A percentile compares a stretch with the other conserved stretches of the same genome.
These are phyloP conservation scores for Parascotia fuliginaria DNA, from an alignment of 2,888 invertebrate genomes.

Conservation along the genomic window DNA sequence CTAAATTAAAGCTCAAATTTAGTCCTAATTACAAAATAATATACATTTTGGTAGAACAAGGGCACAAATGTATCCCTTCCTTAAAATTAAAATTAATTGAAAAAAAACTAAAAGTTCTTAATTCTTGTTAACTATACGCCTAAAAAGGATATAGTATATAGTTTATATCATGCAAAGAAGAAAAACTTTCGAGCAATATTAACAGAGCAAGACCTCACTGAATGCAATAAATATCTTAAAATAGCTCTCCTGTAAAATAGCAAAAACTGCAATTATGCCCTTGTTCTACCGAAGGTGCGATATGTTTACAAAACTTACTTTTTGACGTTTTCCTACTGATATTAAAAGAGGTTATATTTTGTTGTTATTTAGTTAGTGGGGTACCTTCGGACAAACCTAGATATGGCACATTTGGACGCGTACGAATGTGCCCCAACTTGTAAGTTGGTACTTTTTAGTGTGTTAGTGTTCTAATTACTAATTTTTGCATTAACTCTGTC, in stretches of 20 bases:
- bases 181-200: conserved; percentile 14
- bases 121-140: conserved; percentile 4
- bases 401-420: too few species aligned
- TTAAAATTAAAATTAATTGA: conserved; percentile 5
- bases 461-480: too few species aligned
- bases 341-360: too few species aligned
- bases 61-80: conserved; percentile 13
- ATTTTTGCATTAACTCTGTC: too few species aligned
- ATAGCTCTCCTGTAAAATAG: conserved; percentile 28
- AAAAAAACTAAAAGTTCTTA: conserved; percentile 4
- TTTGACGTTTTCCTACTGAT: too few species aligned
- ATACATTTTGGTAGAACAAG: conserved; percentile 12
- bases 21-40: conserved; percentile 14
- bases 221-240: conserved; percentile 22
- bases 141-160: conserved; percentile 8
- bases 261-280: conserved; percentile 25
- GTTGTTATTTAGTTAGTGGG: too few species aligned
- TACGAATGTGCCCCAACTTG: too few species aligned
- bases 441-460: too few species aligned
- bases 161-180: conserved; percentile 16
- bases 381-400: too few species aligned
- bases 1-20: conserved; percentile 11
- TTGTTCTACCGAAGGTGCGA: conserved; percentile 30
- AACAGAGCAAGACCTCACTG: conserved; percentile 12
- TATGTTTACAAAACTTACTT: too few species aligned